These are phyloP conservation scores for Forbesichthys papilliferus DNA, from an alignment of 2,113 vertebrate genomes.

Conservation along the genomic window DNA sequence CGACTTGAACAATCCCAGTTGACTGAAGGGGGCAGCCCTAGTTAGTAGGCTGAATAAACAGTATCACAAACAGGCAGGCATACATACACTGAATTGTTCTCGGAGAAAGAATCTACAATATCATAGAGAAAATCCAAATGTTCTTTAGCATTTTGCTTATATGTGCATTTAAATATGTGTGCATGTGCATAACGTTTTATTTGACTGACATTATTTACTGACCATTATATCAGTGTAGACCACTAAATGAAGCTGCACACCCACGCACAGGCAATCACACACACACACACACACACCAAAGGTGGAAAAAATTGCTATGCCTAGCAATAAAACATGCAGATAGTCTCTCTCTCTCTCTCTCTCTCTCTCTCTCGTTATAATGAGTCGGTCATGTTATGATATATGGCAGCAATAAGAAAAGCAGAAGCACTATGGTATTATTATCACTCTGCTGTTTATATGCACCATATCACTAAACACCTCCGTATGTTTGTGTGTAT, in stretches of 20 bases:
- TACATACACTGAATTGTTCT: too few species aligned
- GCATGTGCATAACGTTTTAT: constrained; percentile 17
- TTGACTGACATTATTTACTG: constrained; percentile 33
- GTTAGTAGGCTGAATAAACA: too few species aligned
- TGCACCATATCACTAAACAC: constrained; percentile 43
- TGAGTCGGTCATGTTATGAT: constrained; percentile 65
- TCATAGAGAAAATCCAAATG: too few species aligned
- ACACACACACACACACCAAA: constrained; percentile 10
- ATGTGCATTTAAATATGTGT: neutral
- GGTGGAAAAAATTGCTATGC: constrained; percentile 53
- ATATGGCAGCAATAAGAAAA: constrained; percentile 67
- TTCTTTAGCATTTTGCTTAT: too few species aligned
- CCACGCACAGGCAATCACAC: constrained; percentile 20
- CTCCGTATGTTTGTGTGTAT: neutral
- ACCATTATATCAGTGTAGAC: constrained; percentile 24
- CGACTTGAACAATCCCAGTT: too few species aligned
- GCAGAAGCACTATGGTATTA: constrained; percentile 59
- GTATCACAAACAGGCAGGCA: too few species aligned
- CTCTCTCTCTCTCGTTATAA: constrained; percentile 44
- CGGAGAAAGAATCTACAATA: too few species aligned
- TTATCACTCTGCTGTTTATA: constrained; percentile 46
- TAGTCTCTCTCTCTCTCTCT: constrained; percentile 21
- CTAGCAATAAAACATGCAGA: constrained; percentile 68
- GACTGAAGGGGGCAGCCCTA: too few species aligned
- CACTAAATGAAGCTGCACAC: constrained; percentile 42